Evolutionary conservation across 2,113 vertebrate species (phyloP).

Genomic region (Cyanoramphus novaezelandiae): DNA sequence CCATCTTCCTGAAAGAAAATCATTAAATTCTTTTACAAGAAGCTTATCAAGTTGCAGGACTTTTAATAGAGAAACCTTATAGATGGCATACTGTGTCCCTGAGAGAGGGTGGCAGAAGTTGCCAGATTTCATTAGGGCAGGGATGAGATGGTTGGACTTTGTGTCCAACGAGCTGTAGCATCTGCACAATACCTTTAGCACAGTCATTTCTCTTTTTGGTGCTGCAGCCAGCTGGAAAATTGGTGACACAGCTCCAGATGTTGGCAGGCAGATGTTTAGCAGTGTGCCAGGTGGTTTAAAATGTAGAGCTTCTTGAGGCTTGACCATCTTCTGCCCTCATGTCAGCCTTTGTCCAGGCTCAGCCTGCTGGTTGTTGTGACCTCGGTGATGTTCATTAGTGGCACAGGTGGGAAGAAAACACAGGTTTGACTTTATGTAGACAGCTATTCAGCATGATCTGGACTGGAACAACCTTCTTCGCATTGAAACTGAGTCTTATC

Average conservation of each 20-base stretch:
- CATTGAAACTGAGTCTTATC: background rate
- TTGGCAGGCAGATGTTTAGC: background rate
- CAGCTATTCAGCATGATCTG: background rate
- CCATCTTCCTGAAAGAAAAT: constrained; percentile 42
- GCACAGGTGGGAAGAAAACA: background rate
- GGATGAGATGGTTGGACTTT: background rate
- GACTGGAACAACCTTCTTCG: background rate
- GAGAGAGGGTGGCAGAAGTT: background rate
- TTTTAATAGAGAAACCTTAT: background rate
- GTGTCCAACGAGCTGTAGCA: background rate
- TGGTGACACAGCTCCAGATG: background rate
- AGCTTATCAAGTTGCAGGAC: background rate
- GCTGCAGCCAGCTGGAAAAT: background rate
- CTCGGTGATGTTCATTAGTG: background rate
- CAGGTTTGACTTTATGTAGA: background rate
- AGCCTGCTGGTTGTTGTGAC: background rate
- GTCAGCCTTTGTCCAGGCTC: background rate
- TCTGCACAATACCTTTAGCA: accelerated
- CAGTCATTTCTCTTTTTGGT: background rate
- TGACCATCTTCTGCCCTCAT: background rate
- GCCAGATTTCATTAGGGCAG: background rate
- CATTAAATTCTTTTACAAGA: background rate
- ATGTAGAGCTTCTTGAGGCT: background rate
- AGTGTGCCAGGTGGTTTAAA: background rate
- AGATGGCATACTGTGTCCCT: background rate